Conservation (phyloP, 2,797 vertebrate genomes). For the Falco columbarius region DNA sequence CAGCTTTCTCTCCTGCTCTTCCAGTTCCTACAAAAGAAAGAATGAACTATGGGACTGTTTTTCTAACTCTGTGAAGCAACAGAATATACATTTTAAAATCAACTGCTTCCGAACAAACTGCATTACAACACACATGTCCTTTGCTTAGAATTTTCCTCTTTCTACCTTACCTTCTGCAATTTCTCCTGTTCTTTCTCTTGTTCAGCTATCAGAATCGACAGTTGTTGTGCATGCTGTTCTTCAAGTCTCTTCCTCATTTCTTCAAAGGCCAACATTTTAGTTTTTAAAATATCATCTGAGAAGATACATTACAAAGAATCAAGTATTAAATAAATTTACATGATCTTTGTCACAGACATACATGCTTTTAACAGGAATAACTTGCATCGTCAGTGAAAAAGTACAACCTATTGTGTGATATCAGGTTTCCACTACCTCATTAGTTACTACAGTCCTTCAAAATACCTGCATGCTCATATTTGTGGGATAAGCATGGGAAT, state of each 20-base stretch:
- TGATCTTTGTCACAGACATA: neutral
- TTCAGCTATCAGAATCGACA: constrained; percentile 88
- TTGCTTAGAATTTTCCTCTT: neutral
- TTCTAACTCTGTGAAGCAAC: neutral
- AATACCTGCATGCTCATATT: neutral
- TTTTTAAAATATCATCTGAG: constrained; percentile 78
- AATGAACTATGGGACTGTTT: constrained; percentile 2
- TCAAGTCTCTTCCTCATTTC: constrained; percentile 88
- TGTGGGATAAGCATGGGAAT: neutral
- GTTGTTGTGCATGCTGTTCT: constrained; percentile 88
- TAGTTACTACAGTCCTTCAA: neutral
- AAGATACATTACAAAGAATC: constrained; percentile 5
- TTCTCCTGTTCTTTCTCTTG: constrained; percentile 90
- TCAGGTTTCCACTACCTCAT: neutral
- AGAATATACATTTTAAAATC: neutral
- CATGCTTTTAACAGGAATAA: neutral
- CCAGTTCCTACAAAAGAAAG: constrained; percentile 76
- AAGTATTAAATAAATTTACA: neutral
- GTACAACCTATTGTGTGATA: neutral
- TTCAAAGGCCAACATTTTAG: constrained; percentile 85
- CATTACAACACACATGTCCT: neutral
- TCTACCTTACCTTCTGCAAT: constrained; percentile 81
- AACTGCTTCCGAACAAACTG: neutral
- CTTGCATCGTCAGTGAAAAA: neutral
- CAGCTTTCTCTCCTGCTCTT: constrained; percentile 77